Conservation (phyloP, 2,888 invertebrate species). For the Drosophila tripunctata region DNA sequence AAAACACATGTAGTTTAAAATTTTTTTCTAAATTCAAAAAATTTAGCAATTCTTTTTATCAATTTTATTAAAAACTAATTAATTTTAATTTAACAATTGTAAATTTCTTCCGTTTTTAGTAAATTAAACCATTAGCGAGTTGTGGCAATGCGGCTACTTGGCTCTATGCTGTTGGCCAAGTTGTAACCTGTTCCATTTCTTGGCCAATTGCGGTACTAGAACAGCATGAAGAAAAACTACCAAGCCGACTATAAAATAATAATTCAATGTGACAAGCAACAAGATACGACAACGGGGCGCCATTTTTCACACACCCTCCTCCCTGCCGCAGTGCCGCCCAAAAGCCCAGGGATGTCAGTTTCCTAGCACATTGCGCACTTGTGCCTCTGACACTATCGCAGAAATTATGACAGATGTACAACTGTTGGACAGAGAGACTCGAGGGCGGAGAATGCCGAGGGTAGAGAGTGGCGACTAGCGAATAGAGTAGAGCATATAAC, state of each 20-base stretch:
- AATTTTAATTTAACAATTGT: no score
- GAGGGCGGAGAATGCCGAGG: not conserved
- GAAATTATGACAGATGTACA: constrained; percentile 72
- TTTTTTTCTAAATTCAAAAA: no score
- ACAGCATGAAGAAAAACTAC: constrained; percentile 32
- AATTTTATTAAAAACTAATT: no score
- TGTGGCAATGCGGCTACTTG: constrained; percentile 43
- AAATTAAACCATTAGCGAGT: constrained; percentile 69
- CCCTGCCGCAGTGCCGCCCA: constrained; percentile 4
- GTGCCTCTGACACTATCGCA: constrained; percentile 66
- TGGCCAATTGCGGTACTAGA: constrained; percentile 51
- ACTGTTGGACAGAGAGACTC: constrained; percentile 37
- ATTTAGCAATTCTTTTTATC: no score
- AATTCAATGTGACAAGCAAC: constrained; percentile 76
- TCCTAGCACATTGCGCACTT: constrained; percentile 59
- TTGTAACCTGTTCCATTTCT: constrained; percentile 64
- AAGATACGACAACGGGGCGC: constrained; percentile 71
- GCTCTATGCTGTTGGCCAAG: constrained; percentile 5
- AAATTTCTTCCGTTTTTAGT: constrained; percentile 3
- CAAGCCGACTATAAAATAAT: constrained; percentile 70
- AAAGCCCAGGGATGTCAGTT: constrained; percentile 34
- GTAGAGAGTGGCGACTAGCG: not conserved
- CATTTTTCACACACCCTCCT: constrained; percentile 67
- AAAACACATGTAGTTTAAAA: no score
- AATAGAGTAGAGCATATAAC: not conserved